phyloP scores from a whole-genome alignment of 2,888 invertebrate species.

The Trissoscelio sp. region DNA sequence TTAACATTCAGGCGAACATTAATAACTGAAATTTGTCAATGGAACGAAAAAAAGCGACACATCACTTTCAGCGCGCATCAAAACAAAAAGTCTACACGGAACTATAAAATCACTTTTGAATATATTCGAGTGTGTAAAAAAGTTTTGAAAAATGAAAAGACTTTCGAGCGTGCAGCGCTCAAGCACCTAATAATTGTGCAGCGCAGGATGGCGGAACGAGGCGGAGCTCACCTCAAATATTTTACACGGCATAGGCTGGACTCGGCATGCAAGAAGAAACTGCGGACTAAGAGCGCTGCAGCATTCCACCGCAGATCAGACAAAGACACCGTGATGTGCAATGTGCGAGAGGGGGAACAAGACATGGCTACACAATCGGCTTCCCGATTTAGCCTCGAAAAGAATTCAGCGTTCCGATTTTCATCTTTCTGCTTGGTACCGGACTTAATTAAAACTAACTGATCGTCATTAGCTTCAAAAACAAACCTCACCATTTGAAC shows the following conservation, averaged over 20 bases:
- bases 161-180: conserved; percentile 56
- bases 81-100: conserved; percentile 33
- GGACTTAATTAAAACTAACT: conserved; percentile 77
- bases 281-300: conserved; percentile 40
- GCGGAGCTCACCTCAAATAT: conserved; percentile 79
- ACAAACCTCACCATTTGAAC: background rate
- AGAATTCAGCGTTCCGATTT: conserved; percentile 72
- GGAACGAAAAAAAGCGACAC: conserved; percentile 1
- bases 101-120: conserved; percentile 60
- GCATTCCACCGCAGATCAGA: conserved; percentile 20
- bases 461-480: conserved; percentile 14
- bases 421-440: conserved; percentile 74
- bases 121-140: conserved; percentile 54
- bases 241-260: conserved; percentile 72
- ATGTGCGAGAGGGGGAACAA: conserved; percentile 38
- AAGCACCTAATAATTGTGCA: conserved; percentile 78
- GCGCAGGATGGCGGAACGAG: conserved; percentile 80
- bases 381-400: conserved; percentile 64
- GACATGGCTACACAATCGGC: conserved; percentile 65
- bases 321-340: conserved; percentile 47
- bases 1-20: conserved; percentile 24
- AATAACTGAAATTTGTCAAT: conserved; percentile 34
- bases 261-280: conserved; percentile 65
- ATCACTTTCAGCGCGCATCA: background rate
- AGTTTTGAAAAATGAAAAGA: conserved; percentile 61